Conservation (phyloP, 30 jellyfish, hydroid and myxozoan species). For the Clytia hemisphaerica region DNA sequence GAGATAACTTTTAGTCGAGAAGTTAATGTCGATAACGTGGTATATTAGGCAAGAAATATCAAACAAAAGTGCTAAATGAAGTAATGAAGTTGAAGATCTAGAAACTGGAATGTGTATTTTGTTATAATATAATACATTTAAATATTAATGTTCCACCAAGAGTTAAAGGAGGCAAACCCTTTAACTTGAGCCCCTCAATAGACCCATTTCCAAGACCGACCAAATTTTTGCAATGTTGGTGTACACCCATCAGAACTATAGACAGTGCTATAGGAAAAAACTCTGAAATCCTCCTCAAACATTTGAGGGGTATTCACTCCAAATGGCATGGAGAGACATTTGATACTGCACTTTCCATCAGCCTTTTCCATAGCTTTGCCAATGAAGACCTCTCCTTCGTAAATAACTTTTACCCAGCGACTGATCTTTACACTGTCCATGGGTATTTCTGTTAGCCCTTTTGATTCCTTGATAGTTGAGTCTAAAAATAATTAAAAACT, state of each 20-base stretch:
- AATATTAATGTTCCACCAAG: too few relatives aligned
- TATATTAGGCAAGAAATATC: too few relatives aligned
- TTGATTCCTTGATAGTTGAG: too few relatives aligned
- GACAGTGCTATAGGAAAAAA: constrained; percentile 7
- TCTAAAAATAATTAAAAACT: too few relatives aligned
- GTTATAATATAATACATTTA: too few relatives aligned
- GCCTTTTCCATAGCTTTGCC: background rate
- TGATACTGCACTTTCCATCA: constrained; percentile 9
- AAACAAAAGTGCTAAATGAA: too few relatives aligned
- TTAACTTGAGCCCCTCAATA: too few relatives aligned
- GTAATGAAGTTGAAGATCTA: too few relatives aligned
- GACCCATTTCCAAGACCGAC: constrained; percentile 26
- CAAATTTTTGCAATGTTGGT: background rate
- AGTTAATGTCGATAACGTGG: too few relatives aligned
- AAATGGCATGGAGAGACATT: constrained; percentile 19
- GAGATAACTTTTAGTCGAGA: too few relatives aligned
- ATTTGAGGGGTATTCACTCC: constrained; percentile 17
- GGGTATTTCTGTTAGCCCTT: constrained; percentile 12
- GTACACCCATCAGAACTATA: constrained; percentile 8
- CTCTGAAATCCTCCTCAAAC: constrained; percentile 3
- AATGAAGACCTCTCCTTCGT: constrained; percentile 14
- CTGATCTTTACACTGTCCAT: constrained; percentile 1
- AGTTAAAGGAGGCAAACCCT: too few relatives aligned
- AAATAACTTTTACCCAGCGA: constrained; percentile 17
- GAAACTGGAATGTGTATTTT: too few relatives aligned